Percentiles rank a stretch among this genome's conserved stretches.
phyloP scores from a whole-genome alignment of 1,140 invertebrate genomes.

The Drosophila punjabiensis region DNA sequence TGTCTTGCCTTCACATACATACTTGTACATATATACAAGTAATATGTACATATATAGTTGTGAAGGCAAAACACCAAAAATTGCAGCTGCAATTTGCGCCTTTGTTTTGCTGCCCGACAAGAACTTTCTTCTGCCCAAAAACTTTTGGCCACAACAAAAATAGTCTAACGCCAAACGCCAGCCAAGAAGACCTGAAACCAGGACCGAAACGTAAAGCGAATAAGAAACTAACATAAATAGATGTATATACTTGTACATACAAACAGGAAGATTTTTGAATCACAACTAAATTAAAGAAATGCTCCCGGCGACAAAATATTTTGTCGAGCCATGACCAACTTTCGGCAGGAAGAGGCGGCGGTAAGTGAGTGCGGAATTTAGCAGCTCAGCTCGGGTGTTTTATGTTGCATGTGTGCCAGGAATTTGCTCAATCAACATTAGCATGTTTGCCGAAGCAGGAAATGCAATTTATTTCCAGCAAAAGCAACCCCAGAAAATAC shows the following conservation, averaged over 20 bases:
- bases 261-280: constrained; percentile 55
- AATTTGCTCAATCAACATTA: constrained; percentile 73
- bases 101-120: constrained; percentile 72
- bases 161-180: constrained; percentile 45
- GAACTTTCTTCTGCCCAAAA: constrained; percentile 66
- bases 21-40: constrained; percentile 7
- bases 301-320: constrained; percentile 76
- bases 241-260: constrained; percentile 23
- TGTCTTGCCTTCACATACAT: no score
- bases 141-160: constrained; percentile 64
- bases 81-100: constrained; percentile 75
- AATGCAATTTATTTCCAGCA: constrained; percentile 59
- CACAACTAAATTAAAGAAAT: constrained; percentile 80
- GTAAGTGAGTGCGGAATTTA: constrained; percentile 43
- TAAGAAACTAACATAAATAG: constrained; percentile 29
- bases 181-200: constrained; percentile 36
- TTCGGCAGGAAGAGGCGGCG: constrained; percentile 14
- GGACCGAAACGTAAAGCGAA: constrained; percentile 12
- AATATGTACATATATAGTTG: no score
- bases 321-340: constrained; percentile 32
- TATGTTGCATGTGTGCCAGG: constrained; percentile 25
- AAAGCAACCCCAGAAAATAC: not conserved
- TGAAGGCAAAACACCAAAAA: constrained; percentile 55
- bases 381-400: constrained; percentile 44
- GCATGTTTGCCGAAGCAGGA: constrained; percentile 63